Evolutionary conservation across 2,113 vertebrate species (phyloP).

Genomic region (Ibidorhyncha struthersii): DNA sequence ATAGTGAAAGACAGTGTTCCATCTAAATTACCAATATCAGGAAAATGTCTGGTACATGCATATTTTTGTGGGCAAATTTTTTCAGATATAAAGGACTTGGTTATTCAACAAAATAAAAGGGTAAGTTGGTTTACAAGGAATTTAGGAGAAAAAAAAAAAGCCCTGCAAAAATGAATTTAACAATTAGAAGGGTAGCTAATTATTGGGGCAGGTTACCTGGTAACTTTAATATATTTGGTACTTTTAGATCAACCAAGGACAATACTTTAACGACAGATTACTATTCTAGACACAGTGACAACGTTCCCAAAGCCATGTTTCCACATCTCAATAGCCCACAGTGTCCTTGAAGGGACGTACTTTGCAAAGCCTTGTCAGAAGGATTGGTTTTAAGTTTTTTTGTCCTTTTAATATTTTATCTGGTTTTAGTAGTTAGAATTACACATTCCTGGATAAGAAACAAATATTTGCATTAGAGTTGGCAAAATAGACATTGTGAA

Average conservation of each 20-base stretch:
- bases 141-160: not conserved
- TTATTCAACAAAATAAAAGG: not conserved
- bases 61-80: not conserved
- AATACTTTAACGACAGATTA: not conserved
- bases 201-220: not conserved
- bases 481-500: not conserved
- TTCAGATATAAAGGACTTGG: not conserved
- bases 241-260: not conserved
- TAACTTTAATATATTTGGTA: not conserved
- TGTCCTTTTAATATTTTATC: not conserved
- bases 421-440: not conserved
- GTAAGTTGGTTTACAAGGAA: not conserved
- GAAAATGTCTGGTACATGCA: not conserved
- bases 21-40: not conserved
- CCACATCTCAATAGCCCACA: not conserved
- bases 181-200: not conserved
- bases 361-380: not conserved
- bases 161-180: not conserved
- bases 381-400: not conserved
- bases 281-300: not conserved
- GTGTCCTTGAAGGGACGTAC: not conserved
- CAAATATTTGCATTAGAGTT: not conserved
- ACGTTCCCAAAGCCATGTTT: not conserved
- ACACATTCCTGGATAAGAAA: not conserved
- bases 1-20: not conserved